Conservation (phyloP, 2,888 invertebrate species). For the Eurytoma californica region DNA sequence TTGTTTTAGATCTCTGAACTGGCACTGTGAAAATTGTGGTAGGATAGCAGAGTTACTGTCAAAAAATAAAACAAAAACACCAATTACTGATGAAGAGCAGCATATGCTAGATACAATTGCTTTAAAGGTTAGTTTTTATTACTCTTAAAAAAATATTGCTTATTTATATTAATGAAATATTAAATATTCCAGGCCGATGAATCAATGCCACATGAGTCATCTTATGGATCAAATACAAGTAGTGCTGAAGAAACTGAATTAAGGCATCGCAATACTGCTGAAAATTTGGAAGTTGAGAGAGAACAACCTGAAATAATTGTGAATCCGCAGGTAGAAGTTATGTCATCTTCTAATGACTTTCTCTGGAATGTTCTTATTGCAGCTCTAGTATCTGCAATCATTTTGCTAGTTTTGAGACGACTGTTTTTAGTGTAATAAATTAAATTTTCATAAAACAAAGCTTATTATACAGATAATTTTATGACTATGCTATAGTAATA, state of each 20-base stretch:
- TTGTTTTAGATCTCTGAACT: slow-evolving; percentile 77
- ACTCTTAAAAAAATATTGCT: slow-evolving; percentile 4
- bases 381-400: slow-evolving; percentile 75
- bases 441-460: not conserved
- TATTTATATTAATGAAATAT: slow-evolving; percentile 8
- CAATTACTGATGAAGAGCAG: slow-evolving; percentile 77
- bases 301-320: slow-evolving; percentile 69
- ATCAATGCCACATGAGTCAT: slow-evolving; percentile 60
- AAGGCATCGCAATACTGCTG: slow-evolving; percentile 65
- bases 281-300: slow-evolving; percentile 54
- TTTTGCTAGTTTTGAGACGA: slow-evolving; percentile 75
- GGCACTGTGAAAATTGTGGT: slow-evolving; percentile 82
- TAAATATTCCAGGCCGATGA: slow-evolving; percentile 66
- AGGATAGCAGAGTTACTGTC: slow-evolving; percentile 77
- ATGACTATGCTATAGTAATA: no score
- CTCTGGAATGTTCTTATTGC: slow-evolving; percentile 76
- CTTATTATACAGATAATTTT: no score
- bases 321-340: slow-evolving; percentile 67
- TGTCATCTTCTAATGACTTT: slow-evolving; percentile 75
- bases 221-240: slow-evolving; percentile 58
- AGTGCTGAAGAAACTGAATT: slow-evolving; percentile 61
- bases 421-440: slow-evolving; percentile 75
- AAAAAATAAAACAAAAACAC: slow-evolving; percentile 70
- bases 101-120: slow-evolving; percentile 77
- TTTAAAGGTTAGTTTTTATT: slow-evolving; percentile 73